phyloP scores from a whole-genome alignment of 2,113 vertebrate genomes.

The Patagioenas fasciata region DNA sequence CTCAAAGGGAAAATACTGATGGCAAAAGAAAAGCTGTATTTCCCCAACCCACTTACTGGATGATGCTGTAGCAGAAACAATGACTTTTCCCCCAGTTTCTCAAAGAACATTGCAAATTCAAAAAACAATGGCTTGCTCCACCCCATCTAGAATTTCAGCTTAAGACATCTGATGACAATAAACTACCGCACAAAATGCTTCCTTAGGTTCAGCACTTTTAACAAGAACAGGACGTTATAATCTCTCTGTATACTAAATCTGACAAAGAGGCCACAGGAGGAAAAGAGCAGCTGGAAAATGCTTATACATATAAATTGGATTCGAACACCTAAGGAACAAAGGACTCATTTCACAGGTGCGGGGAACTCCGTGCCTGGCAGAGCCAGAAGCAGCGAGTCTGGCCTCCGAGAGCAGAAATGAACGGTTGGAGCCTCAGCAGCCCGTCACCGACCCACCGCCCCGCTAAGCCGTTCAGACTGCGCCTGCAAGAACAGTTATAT shows the following conservation, averaged over 20 bases:
- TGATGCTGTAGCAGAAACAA: not conserved
- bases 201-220: not conserved
- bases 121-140: not conserved
- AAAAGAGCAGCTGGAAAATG: not conserved
- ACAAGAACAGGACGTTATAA: not conserved
- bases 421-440: not conserved
- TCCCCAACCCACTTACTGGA: not conserved
- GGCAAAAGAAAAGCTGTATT: not conserved
- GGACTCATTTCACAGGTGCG: not conserved
- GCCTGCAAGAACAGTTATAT: not conserved
- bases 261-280: not conserved
- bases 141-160: not conserved
- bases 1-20: not conserved
- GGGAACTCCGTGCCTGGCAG: not conserved
- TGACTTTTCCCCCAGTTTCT: not conserved
- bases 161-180: not conserved
- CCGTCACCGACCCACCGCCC: not conserved
- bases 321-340: not conserved
- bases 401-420: not conserved
- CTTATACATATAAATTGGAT: not conserved
- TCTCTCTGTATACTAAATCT: not conserved
- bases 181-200: not conserved
- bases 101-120: not conserved
- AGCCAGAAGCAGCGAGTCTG: not conserved
- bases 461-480: not conserved